These are phyloP conservation scores for Pseudococcus jackbeardsleyi DNA, from an alignment of 2,888 invertebrate species.

Conservation along the genomic window DNA sequence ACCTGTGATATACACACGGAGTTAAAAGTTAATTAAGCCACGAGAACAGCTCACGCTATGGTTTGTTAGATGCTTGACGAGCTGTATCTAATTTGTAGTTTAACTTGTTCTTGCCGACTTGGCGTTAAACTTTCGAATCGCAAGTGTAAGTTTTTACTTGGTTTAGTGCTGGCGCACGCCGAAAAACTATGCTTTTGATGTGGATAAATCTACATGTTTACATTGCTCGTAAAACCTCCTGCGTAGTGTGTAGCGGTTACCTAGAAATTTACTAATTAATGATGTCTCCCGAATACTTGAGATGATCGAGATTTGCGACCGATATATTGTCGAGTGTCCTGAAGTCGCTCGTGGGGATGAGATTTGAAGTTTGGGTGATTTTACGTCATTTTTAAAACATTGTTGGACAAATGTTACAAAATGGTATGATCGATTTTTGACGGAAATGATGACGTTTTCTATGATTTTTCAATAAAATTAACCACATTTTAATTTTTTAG, in stretches of 20 bases:
- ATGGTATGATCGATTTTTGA: no score
- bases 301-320: background rate
- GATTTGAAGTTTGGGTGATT: no score
- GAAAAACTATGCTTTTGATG: conserved; percentile 32
- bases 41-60: conserved; percentile 23
- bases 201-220: conserved; percentile 18
- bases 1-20: background rate
- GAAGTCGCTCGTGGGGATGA: no score
- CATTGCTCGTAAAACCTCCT: background rate
- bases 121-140: conserved; percentile 11
- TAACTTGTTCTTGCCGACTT: conserved; percentile 34
- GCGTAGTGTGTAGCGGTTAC: background rate
- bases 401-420: no score
- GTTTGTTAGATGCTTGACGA: conserved; percentile 38
- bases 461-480: no score
- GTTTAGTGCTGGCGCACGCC: background rate
- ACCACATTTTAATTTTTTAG: no score
- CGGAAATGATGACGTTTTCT: no score
- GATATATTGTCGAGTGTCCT: background rate
- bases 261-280: background rate
- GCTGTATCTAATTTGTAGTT: conserved; percentile 39
- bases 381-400: no score
- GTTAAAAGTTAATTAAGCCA: conserved; percentile 31
- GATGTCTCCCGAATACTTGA: background rate
- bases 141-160: background rate